Evolutionary conservation across 1,140 invertebrate species (phyloP).

Genomic region (Drosophila asahinai): DNA sequence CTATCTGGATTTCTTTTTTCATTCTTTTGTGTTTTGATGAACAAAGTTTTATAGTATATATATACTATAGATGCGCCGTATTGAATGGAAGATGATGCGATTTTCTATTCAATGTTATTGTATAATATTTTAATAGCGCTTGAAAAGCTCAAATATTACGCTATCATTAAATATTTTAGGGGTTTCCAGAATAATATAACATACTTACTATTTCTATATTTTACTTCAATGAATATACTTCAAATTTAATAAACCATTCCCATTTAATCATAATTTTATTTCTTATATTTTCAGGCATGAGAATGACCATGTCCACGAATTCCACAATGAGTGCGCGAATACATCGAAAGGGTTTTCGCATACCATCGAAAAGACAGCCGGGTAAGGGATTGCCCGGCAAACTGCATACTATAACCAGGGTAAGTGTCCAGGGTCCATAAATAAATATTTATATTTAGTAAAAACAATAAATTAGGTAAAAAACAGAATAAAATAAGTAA

Average conservation of each 20-base stretch:
- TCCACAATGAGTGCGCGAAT: conserved; percentile 88
- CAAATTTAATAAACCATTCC: background rate
- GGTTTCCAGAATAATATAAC: no score
- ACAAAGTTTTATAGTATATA: background rate
- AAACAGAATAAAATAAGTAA: no score
- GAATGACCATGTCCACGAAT: conserved; percentile 89
- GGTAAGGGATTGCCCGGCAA: conserved; percentile 87
- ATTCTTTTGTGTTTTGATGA: conserved; percentile 30
- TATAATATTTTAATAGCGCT: no score
- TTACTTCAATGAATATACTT: background rate
- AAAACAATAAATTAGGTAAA: no score
- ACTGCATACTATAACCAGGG: conserved; percentile 83
- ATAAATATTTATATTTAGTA: background rate
- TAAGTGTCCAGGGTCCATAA: conserved; percentile 22
- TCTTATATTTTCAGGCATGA: conserved; percentile 86
- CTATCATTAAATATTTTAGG: background rate
- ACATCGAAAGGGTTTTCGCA: conserved; percentile 87
- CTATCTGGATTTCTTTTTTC: conserved; percentile 8
- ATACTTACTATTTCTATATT: no score
- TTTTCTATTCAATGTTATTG: background rate
- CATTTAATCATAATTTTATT: conserved; percentile 16
- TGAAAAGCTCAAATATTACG: no score
- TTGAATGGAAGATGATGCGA: background rate
- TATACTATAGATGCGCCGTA: background rate
- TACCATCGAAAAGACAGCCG: conserved; percentile 86